Conservation (phyloP, 2,113 vertebrate species). For the Alouatta palliata region DNA sequence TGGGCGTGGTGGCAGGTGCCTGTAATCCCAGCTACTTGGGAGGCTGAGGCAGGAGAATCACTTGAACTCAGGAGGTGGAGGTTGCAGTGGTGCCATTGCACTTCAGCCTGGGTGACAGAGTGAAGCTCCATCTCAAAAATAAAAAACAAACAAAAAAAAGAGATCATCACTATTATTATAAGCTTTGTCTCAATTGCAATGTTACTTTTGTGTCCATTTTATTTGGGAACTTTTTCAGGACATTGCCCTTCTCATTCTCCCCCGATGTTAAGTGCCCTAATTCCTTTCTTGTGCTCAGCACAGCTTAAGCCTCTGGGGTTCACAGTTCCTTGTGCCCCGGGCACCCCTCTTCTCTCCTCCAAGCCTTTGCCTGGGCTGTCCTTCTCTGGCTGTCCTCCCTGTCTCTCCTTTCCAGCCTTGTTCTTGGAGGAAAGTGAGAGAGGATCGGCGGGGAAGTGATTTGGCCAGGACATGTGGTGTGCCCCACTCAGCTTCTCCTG, state of each 20-base stretch:
- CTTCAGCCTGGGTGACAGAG: too few relatives aligned
- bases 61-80: too few relatives aligned
- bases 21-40: too few relatives aligned
- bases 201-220: background rate
- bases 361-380: background rate
- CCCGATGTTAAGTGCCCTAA: background rate
- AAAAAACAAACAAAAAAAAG: too few relatives aligned
- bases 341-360: background rate
- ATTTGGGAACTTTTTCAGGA: background rate
- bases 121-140: too few relatives aligned
- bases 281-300: background rate
- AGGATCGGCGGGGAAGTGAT: too few relatives aligned
- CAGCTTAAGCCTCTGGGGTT: background rate
- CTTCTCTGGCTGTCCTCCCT: accelerated
- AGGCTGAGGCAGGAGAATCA: too few relatives aligned
- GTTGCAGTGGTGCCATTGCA: too few relatives aligned
- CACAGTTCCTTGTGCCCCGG: too few relatives aligned
- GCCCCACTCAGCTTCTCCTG: accelerated
- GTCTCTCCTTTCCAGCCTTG: background rate
- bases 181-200: background rate
- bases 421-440: background rate
- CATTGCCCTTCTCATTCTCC: background rate
- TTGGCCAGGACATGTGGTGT: background rate
- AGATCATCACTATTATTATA: accelerated
- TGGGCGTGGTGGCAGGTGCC: too few relatives aligned